Evolutionary conservation across 2,797 vertebrate species (phyloP), one percentile per base, ranked within the genome.

Genomic region (Enteromius argenteus): DNA sequence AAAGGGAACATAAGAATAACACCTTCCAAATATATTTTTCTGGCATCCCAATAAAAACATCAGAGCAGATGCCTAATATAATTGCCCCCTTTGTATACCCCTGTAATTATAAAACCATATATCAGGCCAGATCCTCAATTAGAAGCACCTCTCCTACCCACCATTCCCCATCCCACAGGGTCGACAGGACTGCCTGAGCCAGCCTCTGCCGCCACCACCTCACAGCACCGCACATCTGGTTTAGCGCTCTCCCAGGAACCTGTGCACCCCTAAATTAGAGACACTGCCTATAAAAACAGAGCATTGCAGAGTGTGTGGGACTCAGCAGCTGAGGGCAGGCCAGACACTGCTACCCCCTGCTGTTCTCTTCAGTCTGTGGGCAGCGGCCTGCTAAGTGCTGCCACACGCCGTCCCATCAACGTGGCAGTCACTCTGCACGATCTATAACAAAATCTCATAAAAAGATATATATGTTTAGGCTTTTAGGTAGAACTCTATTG

Each of bases 201-300:
- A 53, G 17, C 32, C 53, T 74, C 85, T 83, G 90, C 88, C 85
- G 83, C 84, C 89, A 66, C 66, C 80, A 88, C 86, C 90, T 90
- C 15, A 86, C 85, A 89, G 39, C 69, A 32, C 69, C 35, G 35
- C 81, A 94, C 94, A 95, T 95, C 92, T 95, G 93, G 90, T 94
- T 94, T 92, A 90, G 89, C 86, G 68, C 90, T 93, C 87, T 80
- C 49, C 89, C 89, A 86, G 90, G 91, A 94, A 92, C 89, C 79
- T 51, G 87, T 91, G 90, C 92, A 90, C 90, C 90, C 91, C 93
- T 92, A 93, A 95, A 95, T 96, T 93, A 94, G 87, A 95, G 89
- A 82, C 64, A 87, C 90, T 89, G 88, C 88, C 93, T 91, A 93
- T 89, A 72, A 94, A 89, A 93, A 90, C 86, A 89, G 88, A 80